phyloP scores from a whole-genome alignment of 2,797 vertebrate genomes.

The Graptemys geographica region DNA sequence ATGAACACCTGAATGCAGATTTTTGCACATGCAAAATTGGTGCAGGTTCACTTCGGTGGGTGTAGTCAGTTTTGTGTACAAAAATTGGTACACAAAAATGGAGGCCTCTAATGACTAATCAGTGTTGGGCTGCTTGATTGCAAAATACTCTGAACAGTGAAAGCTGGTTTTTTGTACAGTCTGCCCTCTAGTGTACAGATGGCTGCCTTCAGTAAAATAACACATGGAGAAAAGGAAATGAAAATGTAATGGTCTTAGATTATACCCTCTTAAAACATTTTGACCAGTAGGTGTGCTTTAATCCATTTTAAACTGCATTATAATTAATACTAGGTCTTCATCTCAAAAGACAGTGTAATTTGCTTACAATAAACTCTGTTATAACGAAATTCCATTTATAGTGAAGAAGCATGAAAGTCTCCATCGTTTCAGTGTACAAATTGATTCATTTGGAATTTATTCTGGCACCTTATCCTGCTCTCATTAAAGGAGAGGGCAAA shows the following conservation, averaged over 20 bases:
- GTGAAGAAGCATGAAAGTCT: fast-evolving
- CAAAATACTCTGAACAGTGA: neutral
- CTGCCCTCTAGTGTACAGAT: conserved; percentile 71
- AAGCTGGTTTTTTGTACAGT: neutral
- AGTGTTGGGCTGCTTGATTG: neutral
- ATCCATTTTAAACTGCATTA: neutral
- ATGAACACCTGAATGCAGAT: neutral
- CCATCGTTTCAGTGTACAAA: fast-evolving
- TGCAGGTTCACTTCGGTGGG: neutral
- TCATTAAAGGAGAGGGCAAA: neutral
- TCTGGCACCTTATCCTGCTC: neutral
- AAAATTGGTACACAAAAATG: neutral
- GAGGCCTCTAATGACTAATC: neutral
- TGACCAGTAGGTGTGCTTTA: fast-evolving
- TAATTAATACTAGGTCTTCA: fast-evolving
- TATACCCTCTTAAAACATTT: fast-evolving
- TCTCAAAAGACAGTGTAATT: neutral
- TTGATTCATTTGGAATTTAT: neutral
- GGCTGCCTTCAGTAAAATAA: neutral
- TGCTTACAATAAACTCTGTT: neutral
- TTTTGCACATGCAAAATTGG: neutral
- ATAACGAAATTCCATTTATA: fast-evolving
- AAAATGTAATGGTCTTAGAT: fast-evolving
- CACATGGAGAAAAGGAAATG: fast-evolving
- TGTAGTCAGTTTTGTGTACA: fast-evolving